Conservation (phyloP, 1,140 invertebrate genomes). For the Papilio polytes region DNA sequence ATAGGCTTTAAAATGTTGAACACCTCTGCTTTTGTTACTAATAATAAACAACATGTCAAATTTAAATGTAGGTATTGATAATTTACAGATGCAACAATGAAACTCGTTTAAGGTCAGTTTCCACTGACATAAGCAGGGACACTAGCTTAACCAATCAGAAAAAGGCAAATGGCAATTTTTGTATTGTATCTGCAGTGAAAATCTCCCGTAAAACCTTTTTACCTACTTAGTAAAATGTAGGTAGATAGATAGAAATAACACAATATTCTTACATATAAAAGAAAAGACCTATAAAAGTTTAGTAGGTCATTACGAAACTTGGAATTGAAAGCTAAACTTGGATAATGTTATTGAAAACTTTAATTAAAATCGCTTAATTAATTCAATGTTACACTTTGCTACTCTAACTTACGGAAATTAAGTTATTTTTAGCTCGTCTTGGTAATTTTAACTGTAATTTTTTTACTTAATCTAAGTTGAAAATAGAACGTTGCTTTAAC, state of each 20-base stretch:
- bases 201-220: no score
- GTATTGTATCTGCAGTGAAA: no score
- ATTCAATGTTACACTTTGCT: slow-evolving; percentile 25
- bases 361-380: slow-evolving; percentile 24
- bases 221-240: background rate
- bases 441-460: background rate
- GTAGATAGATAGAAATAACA: background rate
- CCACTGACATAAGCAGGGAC: no score
- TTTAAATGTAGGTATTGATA: background rate
- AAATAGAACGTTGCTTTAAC: background rate
- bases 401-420: slow-evolving; percentile 1
- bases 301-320: background rate
- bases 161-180: no score
- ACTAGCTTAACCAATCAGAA: no score
- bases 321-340: background rate
- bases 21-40: background rate
- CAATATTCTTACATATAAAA: background rate
- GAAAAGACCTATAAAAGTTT: background rate
- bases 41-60: background rate
- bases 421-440: slow-evolving; percentile 10
- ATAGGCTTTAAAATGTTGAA: background rate
- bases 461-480: background rate
- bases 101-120: no score
- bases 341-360: slow-evolving; percentile 13
- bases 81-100: background rate